Evolutionary conservation across 2,888 invertebrate species (phyloP).

Genomic region (Mythimna albipuncta): DNA sequence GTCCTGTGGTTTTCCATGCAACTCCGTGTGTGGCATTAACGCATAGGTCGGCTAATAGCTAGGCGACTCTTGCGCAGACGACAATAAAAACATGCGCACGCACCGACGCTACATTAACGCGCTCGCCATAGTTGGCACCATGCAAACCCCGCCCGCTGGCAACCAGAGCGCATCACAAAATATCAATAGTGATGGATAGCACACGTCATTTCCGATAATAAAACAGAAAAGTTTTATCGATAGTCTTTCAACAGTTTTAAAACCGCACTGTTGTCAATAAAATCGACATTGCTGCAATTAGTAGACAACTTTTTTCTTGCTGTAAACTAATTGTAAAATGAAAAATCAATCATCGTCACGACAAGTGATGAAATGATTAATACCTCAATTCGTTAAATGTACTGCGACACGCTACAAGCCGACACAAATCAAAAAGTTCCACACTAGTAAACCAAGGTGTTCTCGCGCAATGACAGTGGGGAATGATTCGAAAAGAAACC

Average conservation of each 20-base stretch:
- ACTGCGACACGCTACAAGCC: slow-evolving; percentile 55
- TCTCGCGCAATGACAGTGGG: slow-evolving; percentile 48
- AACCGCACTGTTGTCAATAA: slow-evolving; percentile 52
- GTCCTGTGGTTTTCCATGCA: slow-evolving; percentile 47
- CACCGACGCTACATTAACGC: slow-evolving; percentile 87
- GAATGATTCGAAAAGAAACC: slow-evolving; percentile 60
- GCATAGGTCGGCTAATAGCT: slow-evolving; percentile 80
- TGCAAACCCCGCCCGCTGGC: slow-evolving; percentile 85
- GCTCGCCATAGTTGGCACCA: slow-evolving; percentile 89
- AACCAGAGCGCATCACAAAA: slow-evolving; percentile 75
- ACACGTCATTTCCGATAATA: slow-evolving; percentile 74
- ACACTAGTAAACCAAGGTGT: slow-evolving; percentile 57
- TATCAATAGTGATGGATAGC: slow-evolving; percentile 80
- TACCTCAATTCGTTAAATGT: slow-evolving; percentile 58
- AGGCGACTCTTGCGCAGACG: slow-evolving; percentile 74
- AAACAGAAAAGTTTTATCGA: slow-evolving; percentile 60
- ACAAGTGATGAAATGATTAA: slow-evolving; percentile 68
- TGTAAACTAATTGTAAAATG: slow-evolving; percentile 52
- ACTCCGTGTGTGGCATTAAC: slow-evolving; percentile 78
- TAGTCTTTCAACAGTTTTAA: slow-evolving; percentile 48
- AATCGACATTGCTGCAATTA: slow-evolving; percentile 53
- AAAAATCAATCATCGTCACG: slow-evolving; percentile 68
- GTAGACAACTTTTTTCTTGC: slow-evolving; percentile 49
- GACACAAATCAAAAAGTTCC: slow-evolving; percentile 57
- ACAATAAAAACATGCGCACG: slow-evolving; percentile 84